Percentiles rank a stretch among this genome's conserved stretches.
Evolutionary conservation across 53 echinoderm and acorn worm genomes (phyloP).

Genomic region (Echinarachnius parma): DNA sequence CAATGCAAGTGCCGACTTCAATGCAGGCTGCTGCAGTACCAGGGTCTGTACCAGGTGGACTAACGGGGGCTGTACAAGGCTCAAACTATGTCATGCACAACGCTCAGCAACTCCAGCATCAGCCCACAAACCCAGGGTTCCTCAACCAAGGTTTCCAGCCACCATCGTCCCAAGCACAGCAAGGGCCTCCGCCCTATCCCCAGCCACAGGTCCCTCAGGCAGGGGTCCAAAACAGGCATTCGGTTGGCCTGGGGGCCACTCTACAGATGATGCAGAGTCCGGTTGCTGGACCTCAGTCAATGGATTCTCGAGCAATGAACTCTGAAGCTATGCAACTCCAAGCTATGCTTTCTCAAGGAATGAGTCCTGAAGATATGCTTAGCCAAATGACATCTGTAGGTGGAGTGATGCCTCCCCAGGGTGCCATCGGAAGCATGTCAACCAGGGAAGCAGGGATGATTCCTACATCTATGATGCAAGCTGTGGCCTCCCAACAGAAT

Average conservation of each 20-base stretch:
- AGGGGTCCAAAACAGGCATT: conserved; percentile 4
- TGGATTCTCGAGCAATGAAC: no score
- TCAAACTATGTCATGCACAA: no score
- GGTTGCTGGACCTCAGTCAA: no score
- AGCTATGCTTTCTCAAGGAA: no score
- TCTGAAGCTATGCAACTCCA: no score
- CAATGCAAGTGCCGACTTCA: not conserved
- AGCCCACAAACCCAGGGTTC: not conserved
- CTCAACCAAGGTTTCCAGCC: not conserved
- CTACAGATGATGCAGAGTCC: conserved; percentile 6
- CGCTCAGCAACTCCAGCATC: conserved; percentile 14
- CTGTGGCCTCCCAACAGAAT: not conserved
- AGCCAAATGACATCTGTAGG: no score
- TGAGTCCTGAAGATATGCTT: no score
- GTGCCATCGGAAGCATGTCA: not conserved
- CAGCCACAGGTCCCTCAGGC: conserved; percentile 8
- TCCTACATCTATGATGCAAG: conserved; percentile 14
- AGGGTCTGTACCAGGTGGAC: not conserved
- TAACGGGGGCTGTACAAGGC: not conserved
- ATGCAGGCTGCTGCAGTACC: conserved; percentile 1
- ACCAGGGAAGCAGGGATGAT: not conserved
- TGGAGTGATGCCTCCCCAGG: conserved; percentile 1
- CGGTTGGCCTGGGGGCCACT: conserved; percentile 8
- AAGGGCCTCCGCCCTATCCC: conserved; percentile 4
- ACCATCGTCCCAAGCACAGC: conserved; percentile 5